Conservation (phyloP, 2,113 vertebrate genomes). For the Carlito syrichta region DNA sequence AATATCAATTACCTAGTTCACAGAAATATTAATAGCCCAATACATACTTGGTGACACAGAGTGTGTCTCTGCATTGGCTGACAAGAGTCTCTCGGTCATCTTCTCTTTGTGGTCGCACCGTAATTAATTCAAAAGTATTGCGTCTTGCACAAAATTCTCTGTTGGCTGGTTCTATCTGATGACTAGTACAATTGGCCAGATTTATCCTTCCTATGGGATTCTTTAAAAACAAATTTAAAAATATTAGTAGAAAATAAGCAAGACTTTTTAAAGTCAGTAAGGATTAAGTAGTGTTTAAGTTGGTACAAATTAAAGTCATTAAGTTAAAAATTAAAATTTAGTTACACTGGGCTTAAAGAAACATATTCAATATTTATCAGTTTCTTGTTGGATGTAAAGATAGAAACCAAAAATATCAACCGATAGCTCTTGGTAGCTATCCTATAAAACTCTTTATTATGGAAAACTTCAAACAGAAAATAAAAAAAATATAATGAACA, state of each 20-base stretch:
- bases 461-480: neutral
- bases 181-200: conserved; percentile 93
- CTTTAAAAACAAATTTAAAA: conserved; percentile 67
- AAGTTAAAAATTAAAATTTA: neutral
- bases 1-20: neutral
- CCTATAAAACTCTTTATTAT: neutral
- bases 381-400: neutral
- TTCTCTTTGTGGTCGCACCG: conserved; percentile 92
- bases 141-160: conserved; percentile 96
- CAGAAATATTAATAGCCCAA: neutral
- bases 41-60: conserved; percentile 97
- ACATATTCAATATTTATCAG: neutral
- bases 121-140: conserved; percentile 95
- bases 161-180: conserved; percentile 91
- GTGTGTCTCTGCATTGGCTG: conserved; percentile 92
- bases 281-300: neutral
- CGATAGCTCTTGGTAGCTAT: neutral
- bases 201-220: conserved; percentile 93
- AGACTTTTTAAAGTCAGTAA: conserved; percentile 12
- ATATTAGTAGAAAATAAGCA: conserved; percentile 15
- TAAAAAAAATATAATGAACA: neutral
- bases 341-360: neutral
- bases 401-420: neutral
- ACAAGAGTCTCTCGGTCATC: conserved; percentile 95
- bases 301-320: neutral